Percentiles rank a stretch among this genome's conserved stretches.
These are phyloP conservation scores for Drosophila incognita DNA, from an alignment of 2,888 invertebrate species.

Conservation along the genomic window DNA sequence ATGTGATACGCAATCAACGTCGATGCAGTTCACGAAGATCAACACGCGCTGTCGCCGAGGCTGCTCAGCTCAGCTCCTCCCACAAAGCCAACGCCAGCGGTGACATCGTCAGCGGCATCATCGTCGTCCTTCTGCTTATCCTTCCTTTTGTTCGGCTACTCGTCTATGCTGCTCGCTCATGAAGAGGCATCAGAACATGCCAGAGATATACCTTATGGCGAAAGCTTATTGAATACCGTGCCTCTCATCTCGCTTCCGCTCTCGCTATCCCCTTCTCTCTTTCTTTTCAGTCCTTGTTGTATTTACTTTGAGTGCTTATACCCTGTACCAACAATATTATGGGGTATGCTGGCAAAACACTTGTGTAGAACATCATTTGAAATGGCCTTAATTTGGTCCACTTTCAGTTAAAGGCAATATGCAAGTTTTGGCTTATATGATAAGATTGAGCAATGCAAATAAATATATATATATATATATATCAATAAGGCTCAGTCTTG, in stretches of 20 bases:
- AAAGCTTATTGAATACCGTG: constrained; percentile 16
- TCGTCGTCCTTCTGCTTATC: constrained; percentile 1
- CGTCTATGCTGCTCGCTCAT: constrained; percentile 21
- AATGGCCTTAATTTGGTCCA: background rate
- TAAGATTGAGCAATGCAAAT: background rate
- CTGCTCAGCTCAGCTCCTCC: background rate
- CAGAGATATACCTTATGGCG: constrained; percentile 27
- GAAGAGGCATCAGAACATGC: constrained; percentile 29
- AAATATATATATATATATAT: too few species aligned
- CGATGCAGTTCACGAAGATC: constrained; percentile 37
- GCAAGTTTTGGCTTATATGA: background rate
- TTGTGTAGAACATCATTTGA: background rate
- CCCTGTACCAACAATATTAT: background rate
- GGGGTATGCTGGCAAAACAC: background rate
- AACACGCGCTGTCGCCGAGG: constrained; percentile 5
- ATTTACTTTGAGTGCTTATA: constrained; percentile 15
- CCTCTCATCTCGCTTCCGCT: background rate
- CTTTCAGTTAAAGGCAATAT: background rate
- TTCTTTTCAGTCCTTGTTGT: background rate
- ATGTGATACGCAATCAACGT: constrained; percentile 40
- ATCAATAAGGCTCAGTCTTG: background rate
- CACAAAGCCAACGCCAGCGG: background rate
- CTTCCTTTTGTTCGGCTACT: background rate
- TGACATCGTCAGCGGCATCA: constrained; percentile 18
- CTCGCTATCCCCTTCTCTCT: background rate